phyloP scores from a whole-genome alignment of 1,140 invertebrate genomes.

The Belonocnema kinseyi region DNA sequence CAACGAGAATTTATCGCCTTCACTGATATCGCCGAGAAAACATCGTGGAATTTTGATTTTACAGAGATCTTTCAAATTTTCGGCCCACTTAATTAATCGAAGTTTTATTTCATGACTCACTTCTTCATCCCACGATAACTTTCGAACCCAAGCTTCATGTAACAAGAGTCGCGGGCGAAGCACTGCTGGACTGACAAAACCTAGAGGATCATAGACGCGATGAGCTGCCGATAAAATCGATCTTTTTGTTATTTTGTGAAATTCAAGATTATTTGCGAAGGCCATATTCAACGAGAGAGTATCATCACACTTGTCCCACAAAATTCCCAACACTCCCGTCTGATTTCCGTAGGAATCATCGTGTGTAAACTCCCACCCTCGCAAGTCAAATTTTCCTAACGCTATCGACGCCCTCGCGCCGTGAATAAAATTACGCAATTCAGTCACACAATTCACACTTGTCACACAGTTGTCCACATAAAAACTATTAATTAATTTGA shows the following conservation, averaged over 20 bases:
- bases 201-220: conserved; percentile 62
- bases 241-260: conserved; percentile 24
- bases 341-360: background rate
- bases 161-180: conserved; percentile 50
- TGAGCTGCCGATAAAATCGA: background rate
- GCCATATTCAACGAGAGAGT: conserved; percentile 4
- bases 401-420: too few relatives aligned
- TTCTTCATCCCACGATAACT: conserved; percentile 56
- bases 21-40: too few relatives aligned
- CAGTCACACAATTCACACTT: too few relatives aligned
- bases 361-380: conserved; percentile 24
- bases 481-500: too few relatives aligned
- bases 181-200: conserved; percentile 54
- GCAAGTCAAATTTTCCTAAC: too few relatives aligned
- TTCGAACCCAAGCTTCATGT: conserved; percentile 43
- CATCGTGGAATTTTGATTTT: conserved; percentile 28
- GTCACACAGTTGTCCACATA: too few relatives aligned
- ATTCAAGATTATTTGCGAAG: background rate
- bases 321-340: background rate
- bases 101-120: conserved; percentile 19
- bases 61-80: conserved; percentile 32
- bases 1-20: too few relatives aligned
- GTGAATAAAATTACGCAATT: too few relatives aligned
- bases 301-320: conserved; percentile 7
- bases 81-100: conserved; percentile 42